Base-by-base conservation (phyloP, 2,888 invertebrate genomes). In the Drosophila falleni region DNA sequence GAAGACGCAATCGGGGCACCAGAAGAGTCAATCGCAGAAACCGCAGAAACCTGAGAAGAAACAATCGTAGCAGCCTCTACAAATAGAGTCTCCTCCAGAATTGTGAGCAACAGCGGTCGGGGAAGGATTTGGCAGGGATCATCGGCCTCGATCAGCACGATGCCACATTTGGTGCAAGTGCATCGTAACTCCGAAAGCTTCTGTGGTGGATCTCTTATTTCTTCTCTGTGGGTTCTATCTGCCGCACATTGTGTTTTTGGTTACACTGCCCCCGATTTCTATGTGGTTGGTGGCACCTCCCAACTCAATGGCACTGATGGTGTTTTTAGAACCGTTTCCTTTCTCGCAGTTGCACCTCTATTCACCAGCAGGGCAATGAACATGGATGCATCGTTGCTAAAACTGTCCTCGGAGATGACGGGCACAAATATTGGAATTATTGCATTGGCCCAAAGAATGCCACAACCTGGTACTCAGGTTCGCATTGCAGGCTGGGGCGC, bases 201-300 rank as follows among this genome's bases (percentile, higher is more conserved):
- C 0, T 91, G 91, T 39, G 89, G 90, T 0, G 91, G 86, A n/a
- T 44, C 80, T 0, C 63, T 90, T 6, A 51, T 83, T 15, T 4
- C 8, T 3, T 3, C 11, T 0, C 50, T 11, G 0, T 89, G 83
- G 78, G 79, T 87, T 2, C 11, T 91, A 0, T 81, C 87, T 0
- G 91, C 91, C 10, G 89, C 60, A 0, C 91, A 90, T 54, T 91
- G 90, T 15, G 58, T 73, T 0, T 0, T 3, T 1, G 71, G 72
- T 0, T 1, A 47, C 4, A 0, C 5, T 1, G 47, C 71, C 5
- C 26, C 46, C 0, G 3, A 29, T 0, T 53, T 90, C 5, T 8
- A 2, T 3, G 67, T 90, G 9, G 60, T 85, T 3, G 90, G 61
- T 8, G 90, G 90, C 2, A 79, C 81, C 10, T 10, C 50, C 3